Base-by-base conservation (phyloP, 2,113 vertebrate species). In the Piaya cayana region DNA sequence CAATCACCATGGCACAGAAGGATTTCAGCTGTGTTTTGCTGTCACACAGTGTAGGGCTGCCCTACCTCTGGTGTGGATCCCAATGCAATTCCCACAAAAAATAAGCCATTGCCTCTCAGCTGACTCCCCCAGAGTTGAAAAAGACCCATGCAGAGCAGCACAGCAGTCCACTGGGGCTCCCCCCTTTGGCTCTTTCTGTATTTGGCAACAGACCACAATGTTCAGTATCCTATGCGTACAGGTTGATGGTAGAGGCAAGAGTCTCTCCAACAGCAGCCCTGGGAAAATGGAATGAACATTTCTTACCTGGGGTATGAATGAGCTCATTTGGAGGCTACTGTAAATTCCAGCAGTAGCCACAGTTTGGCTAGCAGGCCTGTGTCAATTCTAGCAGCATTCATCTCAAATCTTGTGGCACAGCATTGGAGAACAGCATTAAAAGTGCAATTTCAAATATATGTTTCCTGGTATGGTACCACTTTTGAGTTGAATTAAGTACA, bases 331-430 rank as follows among this genome's bases (percentile, higher is more conserved):
- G n/a, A 36, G 43, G 30, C 63, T 77, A 59, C 55, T 80, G 63
- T 62, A 70, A 87, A 90, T 67, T 65, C 75, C 63, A 94, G 82
- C 92, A 92, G 68, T 60, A 88, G 76, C 70, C 39, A 3, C 16
- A 19, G 59, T 78, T 88, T 92, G 88, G 69, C 82, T 88, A 7
- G 43, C 18, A 47, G 79, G 50, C 58, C 86, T 79, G 59, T 50
- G 82, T 55, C 50, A 58, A 8, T 59, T 82, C 63, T 58, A 93
- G 86, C 85, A 94, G 86, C 59, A 82, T 42, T 80, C 45, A 26
- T 82, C 85, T 92, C 85, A 90, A 76, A 76, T 47, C 52, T 47
- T 37, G 62, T 86, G 67, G 93, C 82, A 94, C 42, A 55, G 71
- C 70, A 32, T 42, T 69, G 55, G 82, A 70, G 42, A 88, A 84